Base-by-base conservation (phyloP, 2,113 vertebrate species). In the Anas platyrhynchos region DNA sequence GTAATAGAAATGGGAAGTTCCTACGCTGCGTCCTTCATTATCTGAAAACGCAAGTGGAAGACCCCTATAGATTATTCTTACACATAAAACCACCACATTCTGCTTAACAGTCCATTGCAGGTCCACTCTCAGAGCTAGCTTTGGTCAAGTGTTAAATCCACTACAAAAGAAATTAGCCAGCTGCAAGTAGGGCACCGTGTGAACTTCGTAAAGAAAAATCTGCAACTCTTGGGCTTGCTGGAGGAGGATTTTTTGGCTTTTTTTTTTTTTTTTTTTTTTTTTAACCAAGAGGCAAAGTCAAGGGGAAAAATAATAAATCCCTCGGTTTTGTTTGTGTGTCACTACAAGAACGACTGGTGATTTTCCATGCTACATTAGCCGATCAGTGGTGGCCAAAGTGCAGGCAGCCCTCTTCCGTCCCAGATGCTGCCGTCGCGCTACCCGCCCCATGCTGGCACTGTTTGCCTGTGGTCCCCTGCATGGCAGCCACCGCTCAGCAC, bases 271-370 rank as follows among this genome's bases (percentile, higher is more conserved):
- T 92, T 91, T 62, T 46, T 46, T 46, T 46, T 46, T 50, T 50
- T 50, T 50, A 52, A 13, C 23, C 50, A 52, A 52, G 22, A 52
- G 50, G 50, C 50, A 3, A 38, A 77, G 48, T 54, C 72, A 83
- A 95, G 34, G 46, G 89, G 43, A 74, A 94, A 92, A 91, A 36
- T 81, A 93, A 89, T 93, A 96, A 93, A 93, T 94, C 74, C 50
- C 16, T 91, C 0, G 2, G 78, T 50, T 95, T 91, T 96, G 68
- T 96, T 92, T 92, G 74, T 34, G 52, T 92, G 88, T 72, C 91
- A 65, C 83, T 48, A 6, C 0, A 2, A 52, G 66, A 94, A 43
- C 18, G 48, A 77, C 81, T 83, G 50, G 76, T 81, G 91, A 92
- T 93, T 95, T 95, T 94, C 87, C 69, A 65, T 26, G 73, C 66